Percentiles rank a stretch among this genome's conserved stretches.
Evolutionary conservation across 2,797 vertebrate genomes (phyloP).

Genomic region (Rhinella marina): DNA sequence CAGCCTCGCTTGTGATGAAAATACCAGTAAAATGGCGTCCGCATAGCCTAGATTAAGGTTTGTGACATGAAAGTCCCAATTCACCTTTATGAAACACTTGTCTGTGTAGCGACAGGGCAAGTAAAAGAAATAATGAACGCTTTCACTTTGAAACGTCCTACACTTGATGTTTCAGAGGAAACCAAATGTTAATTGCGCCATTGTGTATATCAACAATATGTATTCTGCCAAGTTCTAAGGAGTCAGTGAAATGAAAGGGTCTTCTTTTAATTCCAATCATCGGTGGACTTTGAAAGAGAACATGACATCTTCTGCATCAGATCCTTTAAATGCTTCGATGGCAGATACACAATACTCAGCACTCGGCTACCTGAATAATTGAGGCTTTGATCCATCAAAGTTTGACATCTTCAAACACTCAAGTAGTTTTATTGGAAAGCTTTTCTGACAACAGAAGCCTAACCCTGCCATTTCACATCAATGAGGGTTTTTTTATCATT

Average conservation of each 20-base stretch:
- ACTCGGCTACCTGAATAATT: conserved; percentile 77
- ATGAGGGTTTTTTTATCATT: conserved; percentile 63
- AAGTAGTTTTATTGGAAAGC: conserved; percentile 76
- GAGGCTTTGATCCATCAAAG: conserved; percentile 79
- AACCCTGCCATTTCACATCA: conserved; percentile 75
- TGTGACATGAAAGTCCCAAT: conserved; percentile 4
- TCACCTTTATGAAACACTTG: conserved; percentile 27
- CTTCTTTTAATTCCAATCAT: conserved; percentile 73
- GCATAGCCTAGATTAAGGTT: not conserved
- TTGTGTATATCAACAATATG: conserved; percentile 65
- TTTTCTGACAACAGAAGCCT: conserved; percentile 70
- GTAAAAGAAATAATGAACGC: conserved; percentile 21
- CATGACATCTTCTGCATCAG: conserved; percentile 70
- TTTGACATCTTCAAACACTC: conserved; percentile 75
- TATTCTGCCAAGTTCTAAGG: conserved; percentile 67
- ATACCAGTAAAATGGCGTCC: not conserved
- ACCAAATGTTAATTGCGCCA: conserved; percentile 68
- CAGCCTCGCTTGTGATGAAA: not conserved
- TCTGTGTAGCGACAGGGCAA: conserved; percentile 9
- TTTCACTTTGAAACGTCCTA: conserved; percentile 33
- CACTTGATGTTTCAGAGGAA: conserved; percentile 65
- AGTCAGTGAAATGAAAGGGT: conserved; percentile 71
- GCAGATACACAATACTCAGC: conserved; percentile 71
- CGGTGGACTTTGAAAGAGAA: conserved; percentile 73
- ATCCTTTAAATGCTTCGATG: conserved; percentile 73